Base-by-base conservation (phyloP, 2,797 vertebrate species). In the Varecia variegata region DNA sequence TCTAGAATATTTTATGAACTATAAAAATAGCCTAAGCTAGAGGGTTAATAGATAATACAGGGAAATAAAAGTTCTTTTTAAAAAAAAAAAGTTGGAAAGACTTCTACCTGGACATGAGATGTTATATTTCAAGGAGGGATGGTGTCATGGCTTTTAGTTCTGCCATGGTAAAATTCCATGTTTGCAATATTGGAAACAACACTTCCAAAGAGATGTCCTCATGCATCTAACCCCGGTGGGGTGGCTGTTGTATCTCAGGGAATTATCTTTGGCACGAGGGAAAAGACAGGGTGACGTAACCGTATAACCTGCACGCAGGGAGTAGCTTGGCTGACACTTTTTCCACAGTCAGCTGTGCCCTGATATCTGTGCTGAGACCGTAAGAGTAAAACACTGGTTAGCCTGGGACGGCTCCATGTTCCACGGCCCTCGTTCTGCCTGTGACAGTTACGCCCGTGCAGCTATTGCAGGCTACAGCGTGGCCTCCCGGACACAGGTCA, bases 161-260 rank as follows among this genome's bases (percentile, higher is more conserved):
- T 47, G 21, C 50, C 35, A 30, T 84, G 95, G 87, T 86, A 95
- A 97, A 97, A 96, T 86, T 94, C 85, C 90, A 62, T 52, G n/a
- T 89, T 73, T 86, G 32, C 20, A n/a, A 1, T 50, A 6, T 67
- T 88, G 90, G 80, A 94, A 97, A 88, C 58, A 93, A 27, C 50
- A 54, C 38, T 93, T 80, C 68, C 40, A 58, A 47, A 86, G 54
- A 71, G 8, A 65, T 38, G 45, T 56, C 60, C 58, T 93, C 56
- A n/a, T 23, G 43, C 17, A 73, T 23, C 7, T 27, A 21, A 43
- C 30, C 50, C 68, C 68, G 56, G 10, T 50, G 12, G 73, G 58
- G 8, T 89, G 40, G 79, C 62, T 4, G 0, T 45, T 0, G 0
- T 20, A 38, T 68, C 71, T 76, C 50, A 58, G 87, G 40, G 85